Evolutionary conservation across 2,888 invertebrate genomes (phyloP), one percentile per base, ranked within the genome.

Genomic region (Pammene fasciana): DNA sequence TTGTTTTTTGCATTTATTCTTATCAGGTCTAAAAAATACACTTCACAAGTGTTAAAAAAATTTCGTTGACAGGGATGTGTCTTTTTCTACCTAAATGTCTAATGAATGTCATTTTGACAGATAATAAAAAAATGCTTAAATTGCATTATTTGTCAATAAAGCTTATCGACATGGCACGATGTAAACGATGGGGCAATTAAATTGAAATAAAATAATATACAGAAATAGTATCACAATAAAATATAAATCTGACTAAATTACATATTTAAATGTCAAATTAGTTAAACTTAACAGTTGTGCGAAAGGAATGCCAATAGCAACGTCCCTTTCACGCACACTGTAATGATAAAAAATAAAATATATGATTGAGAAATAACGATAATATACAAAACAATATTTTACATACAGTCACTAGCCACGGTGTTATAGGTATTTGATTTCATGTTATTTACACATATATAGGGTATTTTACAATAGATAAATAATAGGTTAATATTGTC

Each of bases 401-500:
- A 76, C 74, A 74, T 60, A 56, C 68, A 75, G 75, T 76, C 77
- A 77, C 78, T 74, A 79, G 75, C 74, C 67, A 72, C 73, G 66
- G 66, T 57, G 11, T 50, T 56, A 50, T 50, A 62, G 61, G 45
- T 62, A 68, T 50, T 61, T 41, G 13, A 14, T 54, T 68, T 48
- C 1, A 45, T 75, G 74, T 75, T 76, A 79, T 81, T 80, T 83
- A 79, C 79, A 79, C 74, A 74, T 73, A 73, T 67, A 52, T 57
- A 68, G 34, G 64, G 73, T 76, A 74, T 75, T 72, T 73, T 78
- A 79, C 78, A 79, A 75, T 76, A 78, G 54, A 78, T 70, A 72
- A 67, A 73, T 68, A 43, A 67, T 71, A 71, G 76, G 76, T 75
- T 73, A 75, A 88, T 88, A 88, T 89, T 89, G 87, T 88, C 86